These are phyloP conservation scores for Hiodon alosoides DNA, from an alignment of 2,113 vertebrate genomes.

Conservation along the genomic window DNA sequence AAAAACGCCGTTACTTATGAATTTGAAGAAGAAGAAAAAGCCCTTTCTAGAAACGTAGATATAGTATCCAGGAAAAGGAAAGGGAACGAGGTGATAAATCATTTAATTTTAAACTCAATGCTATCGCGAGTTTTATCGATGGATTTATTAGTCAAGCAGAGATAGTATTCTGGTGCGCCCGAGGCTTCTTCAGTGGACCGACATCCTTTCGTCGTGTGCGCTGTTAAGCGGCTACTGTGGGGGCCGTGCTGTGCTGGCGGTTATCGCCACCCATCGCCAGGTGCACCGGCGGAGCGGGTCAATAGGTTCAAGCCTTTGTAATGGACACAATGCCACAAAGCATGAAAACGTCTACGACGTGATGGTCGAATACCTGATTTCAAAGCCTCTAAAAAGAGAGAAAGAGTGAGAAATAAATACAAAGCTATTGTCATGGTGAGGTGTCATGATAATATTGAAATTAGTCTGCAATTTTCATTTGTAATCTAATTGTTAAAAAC, in stretches of 20 bases:
- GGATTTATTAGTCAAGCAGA: conserved; percentile 25
- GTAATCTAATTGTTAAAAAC: conserved; percentile 7
- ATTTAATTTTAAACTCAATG: conserved; percentile 24
- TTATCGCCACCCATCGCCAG: conserved; percentile 68
- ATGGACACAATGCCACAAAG: conserved; percentile 42
- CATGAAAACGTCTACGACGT: conserved; percentile 29
- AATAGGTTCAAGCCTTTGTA: conserved; percentile 50
- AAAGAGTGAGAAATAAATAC: conserved; percentile 6
- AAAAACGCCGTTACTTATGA: conserved; percentile 8
- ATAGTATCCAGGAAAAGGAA: conserved; percentile 14
- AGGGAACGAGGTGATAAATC: conserved; percentile 22
- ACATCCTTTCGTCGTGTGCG: conserved; percentile 2
- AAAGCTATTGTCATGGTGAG: conserved; percentile 14
- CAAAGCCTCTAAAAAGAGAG: conserved; percentile 28
- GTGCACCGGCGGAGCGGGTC: conserved; percentile 59
- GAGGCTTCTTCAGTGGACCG: not conserved
- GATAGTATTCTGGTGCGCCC: conserved; percentile 3
- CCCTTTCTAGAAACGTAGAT: conserved; percentile 19
- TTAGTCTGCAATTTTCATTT: not conserved
- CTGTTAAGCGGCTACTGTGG: conserved; percentile 23
- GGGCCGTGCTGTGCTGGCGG: conserved; percentile 29
- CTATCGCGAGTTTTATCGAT: conserved; percentile 22
- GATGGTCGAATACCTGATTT: conserved; percentile 46
- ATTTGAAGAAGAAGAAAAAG: not conserved
- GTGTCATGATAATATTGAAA: not conserved